phyloP scores from a whole-genome alignment of 2,888 invertebrate genomes.

The Ptychoptera contaminata region DNA sequence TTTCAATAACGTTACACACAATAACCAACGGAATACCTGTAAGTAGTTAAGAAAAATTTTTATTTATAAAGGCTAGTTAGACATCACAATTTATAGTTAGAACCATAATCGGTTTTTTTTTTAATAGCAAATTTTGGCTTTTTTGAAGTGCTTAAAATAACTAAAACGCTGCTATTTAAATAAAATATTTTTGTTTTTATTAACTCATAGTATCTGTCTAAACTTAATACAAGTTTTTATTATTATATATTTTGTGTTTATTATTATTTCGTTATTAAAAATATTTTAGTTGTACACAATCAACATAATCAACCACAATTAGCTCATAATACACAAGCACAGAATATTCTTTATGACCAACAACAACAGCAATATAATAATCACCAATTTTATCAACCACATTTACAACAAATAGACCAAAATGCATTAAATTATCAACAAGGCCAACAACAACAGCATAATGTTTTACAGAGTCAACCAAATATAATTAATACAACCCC shows the following conservation, averaged over 20 bases:
- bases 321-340: constrained; percentile 1
- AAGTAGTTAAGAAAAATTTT: not conserved
- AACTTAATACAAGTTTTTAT: too few relatives aligned
- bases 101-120: too few relatives aligned
- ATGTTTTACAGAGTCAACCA: constrained; percentile 28
- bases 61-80: too few relatives aligned
- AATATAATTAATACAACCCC: constrained; percentile 15
- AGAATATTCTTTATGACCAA: constrained; percentile 2
- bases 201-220: too few relatives aligned
- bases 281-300: too few relatives aligned
- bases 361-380: constrained; percentile 6
- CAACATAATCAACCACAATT: constrained; percentile 3
- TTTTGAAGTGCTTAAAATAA: too few relatives aligned
- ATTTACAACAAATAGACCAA: constrained; percentile 4
- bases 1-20: constrained; percentile 39
- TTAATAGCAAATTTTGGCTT: too few relatives aligned
- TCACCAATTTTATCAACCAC: constrained; percentile 6
- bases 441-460: constrained; percentile 34
- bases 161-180: too few relatives aligned
- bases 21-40: not conserved
- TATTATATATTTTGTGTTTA: too few relatives aligned
- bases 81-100: too few relatives aligned
- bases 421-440: constrained; percentile 24
- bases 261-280: too few relatives aligned
- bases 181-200: too few relatives aligned